phyloP scores from a whole-genome alignment of 2,888 invertebrate species.

The Trichopria drosophilae region DNA sequence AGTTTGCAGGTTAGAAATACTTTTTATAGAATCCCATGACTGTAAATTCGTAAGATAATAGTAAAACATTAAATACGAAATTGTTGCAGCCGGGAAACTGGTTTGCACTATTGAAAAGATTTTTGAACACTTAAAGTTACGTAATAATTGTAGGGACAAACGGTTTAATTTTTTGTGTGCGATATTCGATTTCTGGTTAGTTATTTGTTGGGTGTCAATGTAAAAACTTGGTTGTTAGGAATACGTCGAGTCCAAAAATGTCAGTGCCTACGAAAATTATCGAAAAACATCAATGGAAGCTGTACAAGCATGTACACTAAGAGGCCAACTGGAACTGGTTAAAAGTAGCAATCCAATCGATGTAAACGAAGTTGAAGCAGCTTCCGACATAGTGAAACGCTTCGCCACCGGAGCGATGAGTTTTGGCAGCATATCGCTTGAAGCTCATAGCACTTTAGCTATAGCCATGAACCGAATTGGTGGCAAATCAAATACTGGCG shows the following conservation, averaged over 20 bases:
- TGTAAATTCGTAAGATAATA: background rate
- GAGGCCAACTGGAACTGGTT: conserved; percentile 90
- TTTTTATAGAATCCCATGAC: conserved; percentile 8
- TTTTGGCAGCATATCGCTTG: conserved; percentile 94
- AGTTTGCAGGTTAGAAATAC: conserved; percentile 67
- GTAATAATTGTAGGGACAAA: no score
- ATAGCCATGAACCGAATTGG: conserved; percentile 97
- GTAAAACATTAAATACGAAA: background rate
- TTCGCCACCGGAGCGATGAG: conserved; percentile 93
- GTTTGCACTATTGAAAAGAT: no score
- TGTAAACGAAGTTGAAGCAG: conserved; percentile 87
- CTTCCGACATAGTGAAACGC: conserved; percentile 91
- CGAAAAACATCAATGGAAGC: conserved; percentile 86
- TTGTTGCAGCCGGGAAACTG: no score
- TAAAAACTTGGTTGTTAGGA: conserved; percentile 66
- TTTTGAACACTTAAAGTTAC: no score
- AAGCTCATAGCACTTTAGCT: conserved; percentile 93
- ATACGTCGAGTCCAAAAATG: conserved; percentile 80
- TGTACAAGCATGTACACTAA: conserved; percentile 81
- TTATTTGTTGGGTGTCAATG: background rate
- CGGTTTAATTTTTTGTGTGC: background rate
- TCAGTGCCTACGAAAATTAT: conserved; percentile 80
- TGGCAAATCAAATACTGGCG: conserved; percentile 98
- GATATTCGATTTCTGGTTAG: background rate
- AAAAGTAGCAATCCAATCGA: conserved; percentile 78